phyloP scores from a whole-genome alignment of 2,113 vertebrate genomes.

The Anser cygnoides region DNA sequence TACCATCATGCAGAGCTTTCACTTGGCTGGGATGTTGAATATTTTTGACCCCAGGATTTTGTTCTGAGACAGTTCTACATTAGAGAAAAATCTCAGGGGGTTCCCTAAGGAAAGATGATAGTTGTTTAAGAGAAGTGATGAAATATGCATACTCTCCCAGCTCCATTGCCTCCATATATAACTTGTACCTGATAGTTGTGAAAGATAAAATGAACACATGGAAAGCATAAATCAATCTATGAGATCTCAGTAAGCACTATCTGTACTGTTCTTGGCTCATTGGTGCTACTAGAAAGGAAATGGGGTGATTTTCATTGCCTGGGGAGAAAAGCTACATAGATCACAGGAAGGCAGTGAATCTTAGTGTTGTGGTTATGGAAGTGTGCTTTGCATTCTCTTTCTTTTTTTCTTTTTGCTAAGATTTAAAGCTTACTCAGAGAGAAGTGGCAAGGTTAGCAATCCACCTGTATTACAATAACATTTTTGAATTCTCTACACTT shows the following conservation, averaged over 20 bases:
- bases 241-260: neutral
- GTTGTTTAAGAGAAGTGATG: neutral
- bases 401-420: neutral
- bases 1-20: neutral
- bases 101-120: neutral
- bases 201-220: neutral
- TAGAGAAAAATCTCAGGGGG: neutral
- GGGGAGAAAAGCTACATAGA: neutral
- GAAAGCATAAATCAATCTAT: neutral
- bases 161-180: neutral
- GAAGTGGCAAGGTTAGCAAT: neutral
- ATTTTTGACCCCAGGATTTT: neutral
- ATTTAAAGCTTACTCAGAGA: neutral
- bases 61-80: neutral
- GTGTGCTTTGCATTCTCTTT: neutral
- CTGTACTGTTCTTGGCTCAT: neutral
- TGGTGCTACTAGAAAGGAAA: neutral
- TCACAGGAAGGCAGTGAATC: neutral
- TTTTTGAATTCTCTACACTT: neutral
- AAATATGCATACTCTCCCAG: neutral
- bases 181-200: neutral
- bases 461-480: neutral
- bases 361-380: neutral
- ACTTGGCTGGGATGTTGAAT: neutral
- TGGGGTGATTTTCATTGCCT: neutral